Evolutionary conservation across 2,888 invertebrate species (phyloP).

Genomic region (Acronicta alni): DNA sequence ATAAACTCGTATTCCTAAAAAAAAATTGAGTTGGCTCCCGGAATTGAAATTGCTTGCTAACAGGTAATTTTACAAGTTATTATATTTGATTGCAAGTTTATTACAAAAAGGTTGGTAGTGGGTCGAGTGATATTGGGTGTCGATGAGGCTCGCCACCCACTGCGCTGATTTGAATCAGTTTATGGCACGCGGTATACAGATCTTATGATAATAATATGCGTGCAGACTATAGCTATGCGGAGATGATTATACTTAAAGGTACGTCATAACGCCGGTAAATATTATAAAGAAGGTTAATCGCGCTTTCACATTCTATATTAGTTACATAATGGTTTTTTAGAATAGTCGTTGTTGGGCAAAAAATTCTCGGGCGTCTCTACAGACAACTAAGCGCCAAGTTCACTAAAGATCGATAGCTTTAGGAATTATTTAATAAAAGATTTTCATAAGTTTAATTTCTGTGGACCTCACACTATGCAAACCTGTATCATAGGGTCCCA

Average conservation of each 20-base stretch:
- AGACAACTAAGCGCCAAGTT: too few relatives aligned
- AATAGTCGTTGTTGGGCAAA: too few relatives aligned
- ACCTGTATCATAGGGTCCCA: too few relatives aligned
- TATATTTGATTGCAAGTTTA: slow-evolving; percentile 51
- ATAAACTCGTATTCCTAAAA: too few relatives aligned
- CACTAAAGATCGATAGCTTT: too few relatives aligned
- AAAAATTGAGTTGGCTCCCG: slow-evolving; percentile 23
- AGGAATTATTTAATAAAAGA: too few relatives aligned
- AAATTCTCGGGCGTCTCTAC: too few relatives aligned
- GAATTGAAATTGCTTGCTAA: slow-evolving; percentile 30
- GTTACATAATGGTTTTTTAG: not conserved
- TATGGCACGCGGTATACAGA: slow-evolving; percentile 62
- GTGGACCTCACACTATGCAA: too few relatives aligned
- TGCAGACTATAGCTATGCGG: slow-evolving; percentile 12
- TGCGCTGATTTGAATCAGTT: slow-evolving; percentile 68
- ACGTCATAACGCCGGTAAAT: slow-evolving; percentile 8
- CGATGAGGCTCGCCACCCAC: slow-evolving; percentile 73
- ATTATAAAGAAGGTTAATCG: slow-evolving; percentile 11
- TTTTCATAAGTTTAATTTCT: too few relatives aligned
- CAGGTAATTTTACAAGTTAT: slow-evolving; percentile 16
- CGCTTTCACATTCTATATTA: slow-evolving; percentile 7
- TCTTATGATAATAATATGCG: slow-evolving; percentile 43
- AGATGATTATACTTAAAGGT: slow-evolving; percentile 20
- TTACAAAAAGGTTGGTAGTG: slow-evolving; percentile 60
- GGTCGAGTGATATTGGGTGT: slow-evolving; percentile 71